Evolutionary conservation across 2,113 vertebrate genomes (phyloP).

Genomic region (Pavo muticus): DNA sequence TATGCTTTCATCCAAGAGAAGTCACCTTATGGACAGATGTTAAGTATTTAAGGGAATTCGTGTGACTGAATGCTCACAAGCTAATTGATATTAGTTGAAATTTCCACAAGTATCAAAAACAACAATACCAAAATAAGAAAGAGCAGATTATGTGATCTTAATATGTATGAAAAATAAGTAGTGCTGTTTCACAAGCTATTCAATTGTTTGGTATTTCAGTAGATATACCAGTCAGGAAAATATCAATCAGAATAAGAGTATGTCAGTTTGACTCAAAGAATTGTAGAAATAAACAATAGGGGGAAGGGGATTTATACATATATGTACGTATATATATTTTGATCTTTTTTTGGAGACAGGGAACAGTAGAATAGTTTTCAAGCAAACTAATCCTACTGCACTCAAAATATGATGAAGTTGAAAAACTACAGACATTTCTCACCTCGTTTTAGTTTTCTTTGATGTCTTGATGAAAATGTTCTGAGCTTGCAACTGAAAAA

Average conservation of each 20-base stretch:
- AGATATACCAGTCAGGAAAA: background rate
- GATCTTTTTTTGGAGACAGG: background rate
- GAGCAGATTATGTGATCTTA: background rate
- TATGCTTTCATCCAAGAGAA: background rate
- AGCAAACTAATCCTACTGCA: background rate
- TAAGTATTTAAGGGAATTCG: background rate
- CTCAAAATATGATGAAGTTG: background rate
- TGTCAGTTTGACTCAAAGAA: background rate
- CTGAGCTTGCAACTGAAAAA: background rate
- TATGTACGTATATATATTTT: background rate
- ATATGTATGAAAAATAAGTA: background rate
- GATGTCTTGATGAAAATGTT: background rate
- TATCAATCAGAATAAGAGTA: background rate
- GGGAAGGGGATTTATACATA: background rate
- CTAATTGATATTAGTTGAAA: background rate
- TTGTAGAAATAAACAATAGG: background rate
- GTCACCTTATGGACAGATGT: fast-evolving
- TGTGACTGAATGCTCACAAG: background rate
- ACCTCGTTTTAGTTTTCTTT: background rate
- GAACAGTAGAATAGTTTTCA: background rate
- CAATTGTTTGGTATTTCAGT: background rate
- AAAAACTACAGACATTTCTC: background rate
- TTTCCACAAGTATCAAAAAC: background rate
- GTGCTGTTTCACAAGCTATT: background rate
- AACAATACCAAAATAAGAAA: background rate